Evolutionary conservation across 2,797 vertebrate species (phyloP).

Genomic region (Setipinna tenuifilis): DNA sequence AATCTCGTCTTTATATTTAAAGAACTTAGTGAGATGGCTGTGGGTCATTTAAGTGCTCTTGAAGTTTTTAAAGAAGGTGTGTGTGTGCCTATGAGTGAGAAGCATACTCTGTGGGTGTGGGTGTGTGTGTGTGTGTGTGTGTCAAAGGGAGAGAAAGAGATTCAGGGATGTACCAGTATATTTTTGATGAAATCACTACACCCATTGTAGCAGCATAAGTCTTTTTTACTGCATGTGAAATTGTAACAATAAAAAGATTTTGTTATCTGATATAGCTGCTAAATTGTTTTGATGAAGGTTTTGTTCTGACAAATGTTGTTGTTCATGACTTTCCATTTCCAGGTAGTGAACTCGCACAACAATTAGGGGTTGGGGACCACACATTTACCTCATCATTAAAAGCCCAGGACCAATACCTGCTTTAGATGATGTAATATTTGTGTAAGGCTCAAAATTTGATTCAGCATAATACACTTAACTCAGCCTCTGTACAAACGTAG

Average conservation of each 20-base stretch:
- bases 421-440: not conserved
- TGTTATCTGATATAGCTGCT: not conserved
- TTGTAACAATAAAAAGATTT: not conserved
- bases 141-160: not conserved
- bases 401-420: not conserved
- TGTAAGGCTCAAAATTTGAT: not conserved
- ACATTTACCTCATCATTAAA: not conserved
- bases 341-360: not conserved
- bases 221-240: conserved; percentile 11
- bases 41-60: not conserved
- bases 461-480: not conserved
- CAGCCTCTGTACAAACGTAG: not conserved
- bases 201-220: not conserved
- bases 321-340: not conserved
- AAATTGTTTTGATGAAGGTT: not conserved
- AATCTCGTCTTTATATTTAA: not conserved
- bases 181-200: not conserved
- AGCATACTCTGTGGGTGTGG: conserved; percentile 5
- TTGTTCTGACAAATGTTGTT: not conserved
- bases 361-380: not conserved
- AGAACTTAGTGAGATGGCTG: not conserved
- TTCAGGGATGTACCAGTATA: not conserved
- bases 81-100: conserved; percentile 32
- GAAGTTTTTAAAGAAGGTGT: not conserved
- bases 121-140: not conserved